Conservation (phyloP, 35 echinoderm and acorn worm genomes). For the Ophioderma brevispina region DNA sequence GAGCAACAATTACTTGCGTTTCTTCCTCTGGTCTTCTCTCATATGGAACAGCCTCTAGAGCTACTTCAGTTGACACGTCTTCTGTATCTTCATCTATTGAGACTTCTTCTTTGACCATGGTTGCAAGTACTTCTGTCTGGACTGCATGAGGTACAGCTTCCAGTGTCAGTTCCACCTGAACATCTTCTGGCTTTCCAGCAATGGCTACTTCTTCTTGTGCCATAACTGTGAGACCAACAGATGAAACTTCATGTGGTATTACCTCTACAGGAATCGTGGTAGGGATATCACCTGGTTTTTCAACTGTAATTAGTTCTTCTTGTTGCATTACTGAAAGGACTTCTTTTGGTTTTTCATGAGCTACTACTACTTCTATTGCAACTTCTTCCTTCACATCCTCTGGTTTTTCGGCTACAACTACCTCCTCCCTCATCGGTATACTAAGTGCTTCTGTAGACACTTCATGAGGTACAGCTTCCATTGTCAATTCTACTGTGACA, state of each 20-base stretch:
- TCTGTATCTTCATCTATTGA: background rate
- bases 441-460: too few relatives aligned
- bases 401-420: background rate
- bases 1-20: background rate
- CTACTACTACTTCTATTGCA: background rate
- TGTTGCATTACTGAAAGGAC: background rate
- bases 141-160: conserved; percentile 9
- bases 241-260: background rate
- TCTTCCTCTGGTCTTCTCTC: background rate
- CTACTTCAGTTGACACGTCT: background rate
- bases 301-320: conserved; percentile 31
- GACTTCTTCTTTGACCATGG: background rate
- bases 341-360: background rate
- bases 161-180: background rate
- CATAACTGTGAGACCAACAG: background rate
- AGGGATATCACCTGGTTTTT: conserved; percentile 25
- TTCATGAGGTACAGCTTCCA: conserved; percentile 4
- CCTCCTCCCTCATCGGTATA: background rate
- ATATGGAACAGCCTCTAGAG: background rate
- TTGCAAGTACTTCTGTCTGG: background rate
- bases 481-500: background rate
- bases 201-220: conserved; percentile 17
- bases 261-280: background rate
- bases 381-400: background rate
- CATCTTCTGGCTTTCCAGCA: conserved; percentile 17